phyloP scores from a whole-genome alignment of 64 coral and sea anemone genomes.

The Catalaphyllia jardinei region DNA sequence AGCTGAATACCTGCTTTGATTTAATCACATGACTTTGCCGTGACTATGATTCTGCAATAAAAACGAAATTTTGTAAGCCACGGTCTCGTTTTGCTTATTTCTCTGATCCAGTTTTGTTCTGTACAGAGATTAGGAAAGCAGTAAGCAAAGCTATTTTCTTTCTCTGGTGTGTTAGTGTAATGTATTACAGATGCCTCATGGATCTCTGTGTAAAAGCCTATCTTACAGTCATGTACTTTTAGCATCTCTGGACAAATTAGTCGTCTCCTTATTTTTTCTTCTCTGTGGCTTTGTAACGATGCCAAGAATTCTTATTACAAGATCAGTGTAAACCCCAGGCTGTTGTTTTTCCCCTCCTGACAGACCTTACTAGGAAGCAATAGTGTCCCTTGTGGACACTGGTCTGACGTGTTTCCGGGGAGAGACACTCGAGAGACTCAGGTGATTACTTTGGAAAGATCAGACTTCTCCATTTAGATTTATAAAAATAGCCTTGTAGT shows the following conservation, averaged over 20 bases:
- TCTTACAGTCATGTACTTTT: constrained; percentile 75
- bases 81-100: no score
- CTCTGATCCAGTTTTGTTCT: no score
- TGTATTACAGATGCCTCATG: constrained; percentile 89
- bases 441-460: constrained; percentile 36
- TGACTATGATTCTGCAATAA: no score
- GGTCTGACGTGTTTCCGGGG: constrained; percentile 97
- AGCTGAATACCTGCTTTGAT: no score
- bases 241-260: background rate
- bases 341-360: background rate
- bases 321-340: background rate
- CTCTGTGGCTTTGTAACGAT: background rate
- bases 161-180: background rate
- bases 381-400: constrained; percentile 96
- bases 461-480: background rate
- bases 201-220: constrained; percentile 96
- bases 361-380: constrained; percentile 97
- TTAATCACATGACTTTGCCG: no score
- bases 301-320: background rate
- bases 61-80: no score
- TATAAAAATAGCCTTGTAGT: background rate
- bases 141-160: background rate
- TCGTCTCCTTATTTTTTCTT: background rate
- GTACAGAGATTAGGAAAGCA: background rate
- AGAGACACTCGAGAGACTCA: constrained; percentile 92